Base-by-base conservation (phyloP, 2,113 vertebrate species). In the Oceanodroma tethys region DNA sequence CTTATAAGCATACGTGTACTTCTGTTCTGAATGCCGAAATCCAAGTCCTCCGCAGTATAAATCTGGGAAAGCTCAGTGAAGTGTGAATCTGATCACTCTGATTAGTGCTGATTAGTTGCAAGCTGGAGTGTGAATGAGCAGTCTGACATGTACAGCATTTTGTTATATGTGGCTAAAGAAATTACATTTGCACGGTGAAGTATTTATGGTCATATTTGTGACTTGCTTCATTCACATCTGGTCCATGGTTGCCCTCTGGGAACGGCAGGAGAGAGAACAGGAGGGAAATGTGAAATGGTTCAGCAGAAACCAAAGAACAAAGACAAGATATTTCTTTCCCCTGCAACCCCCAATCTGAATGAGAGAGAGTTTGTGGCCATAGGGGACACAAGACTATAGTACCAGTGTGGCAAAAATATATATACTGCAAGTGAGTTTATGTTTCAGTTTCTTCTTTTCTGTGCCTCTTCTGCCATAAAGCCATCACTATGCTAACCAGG, bases 131-230 rank as follows among this genome's bases (percentile, higher is more conserved):
- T 95, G 91, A 97, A 96, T 94, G 50, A 43, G 92, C 80, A 82
- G 70, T 58, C 94, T 95, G 93, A 97, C 94, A 95, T 67, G 68
- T 86, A 80, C 67, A 62, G 55, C 6, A 0, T 94, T 94, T 85
- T 94, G 81, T 96, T 83, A 80, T 23, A 92, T 86, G 87, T 91
- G 76, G 88, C 90, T 48, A 84, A 90, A 96, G 94, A 83, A 85
- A 90, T 96, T 94, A 67, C 65, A 71, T 95, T 98, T 93, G 65
- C 59, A 32, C 88, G 94, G 89, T 95, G 86, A 93, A 97, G 84
- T 97, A 97, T 97, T 98, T 97, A 96, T 95, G 96, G 93, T 88
- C 87, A 6, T 97, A 92, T 97, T 82, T 97, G 96, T 60, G 92
- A 92, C 91, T 98, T 78, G 80, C 85, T 97, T 96, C 90, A 59